A percentile compares a stretch with the other conserved stretches of the same genome.
Conservation (phyloP, 1,140 invertebrate genomes). For the Rhizoglyphus robini region DNA sequence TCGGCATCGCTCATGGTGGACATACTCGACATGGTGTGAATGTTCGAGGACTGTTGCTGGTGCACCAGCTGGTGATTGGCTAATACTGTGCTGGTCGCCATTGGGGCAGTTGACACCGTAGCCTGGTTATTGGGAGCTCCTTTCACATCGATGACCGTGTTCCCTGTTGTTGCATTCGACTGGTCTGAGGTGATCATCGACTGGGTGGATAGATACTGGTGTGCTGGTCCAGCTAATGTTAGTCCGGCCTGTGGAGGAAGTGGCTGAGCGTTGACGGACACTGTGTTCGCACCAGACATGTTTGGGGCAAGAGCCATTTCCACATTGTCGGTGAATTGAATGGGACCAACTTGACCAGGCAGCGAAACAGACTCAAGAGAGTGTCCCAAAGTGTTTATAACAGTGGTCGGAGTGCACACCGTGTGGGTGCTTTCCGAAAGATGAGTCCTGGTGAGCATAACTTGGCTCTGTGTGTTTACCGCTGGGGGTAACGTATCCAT, state of each 20-base stretch:
- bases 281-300: too few species aligned
- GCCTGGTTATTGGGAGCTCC: not conserved
- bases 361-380: not conserved
- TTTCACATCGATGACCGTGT: too few species aligned
- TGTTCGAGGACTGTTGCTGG: not conserved
- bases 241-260: not conserved
- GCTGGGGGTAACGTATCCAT: not conserved
- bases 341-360: not conserved
- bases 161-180: not conserved
- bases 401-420: too few species aligned
- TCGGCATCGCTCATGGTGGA: slow-evolving; percentile 14
- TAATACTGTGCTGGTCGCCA: not conserved
- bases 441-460: too few species aligned
- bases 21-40: not conserved
- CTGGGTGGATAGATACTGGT: too few species aligned
- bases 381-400: not conserved
- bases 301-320: too few species aligned
- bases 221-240: not conserved
- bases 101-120: not conserved
- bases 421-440: too few species aligned
- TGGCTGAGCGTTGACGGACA: too few species aligned
- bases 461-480: not conserved
- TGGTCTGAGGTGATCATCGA: not conserved
- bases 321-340: slow-evolving; percentile 5
- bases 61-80: not conserved